Percentiles rank a stretch among this genome's conserved stretches.
phyloP scores from a whole-genome alignment of 1,140 invertebrate species.

The Oscheius sp. region DNA sequence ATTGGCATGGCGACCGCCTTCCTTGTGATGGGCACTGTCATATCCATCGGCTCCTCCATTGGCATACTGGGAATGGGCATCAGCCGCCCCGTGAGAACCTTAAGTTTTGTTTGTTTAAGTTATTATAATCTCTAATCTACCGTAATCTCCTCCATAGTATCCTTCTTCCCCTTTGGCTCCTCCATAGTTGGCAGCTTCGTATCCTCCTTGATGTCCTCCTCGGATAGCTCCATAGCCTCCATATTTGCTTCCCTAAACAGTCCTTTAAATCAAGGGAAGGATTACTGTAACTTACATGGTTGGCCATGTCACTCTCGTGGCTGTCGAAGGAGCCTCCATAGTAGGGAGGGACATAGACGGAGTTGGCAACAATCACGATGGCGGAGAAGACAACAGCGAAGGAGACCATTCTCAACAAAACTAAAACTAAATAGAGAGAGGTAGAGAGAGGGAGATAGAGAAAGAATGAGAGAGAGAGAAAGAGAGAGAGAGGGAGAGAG shows the following conservation, averaged over 20 bases:
- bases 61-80: constrained; percentile 7
- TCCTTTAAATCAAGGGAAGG: background rate
- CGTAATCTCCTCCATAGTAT: constrained; percentile 26
- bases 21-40: constrained; percentile 2
- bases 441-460: no score
- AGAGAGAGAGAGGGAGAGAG: no score
- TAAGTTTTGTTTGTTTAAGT: background rate
- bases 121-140: background rate
- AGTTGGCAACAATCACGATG: background rate
- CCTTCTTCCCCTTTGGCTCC: constrained; percentile 7
- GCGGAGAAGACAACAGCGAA: background rate
- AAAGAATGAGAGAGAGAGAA: no score
- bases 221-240: background rate
- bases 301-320: background rate
- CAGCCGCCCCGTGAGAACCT: background rate
- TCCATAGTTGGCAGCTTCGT: background rate
- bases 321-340: constrained; percentile 10
- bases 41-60: constrained; percentile 4
- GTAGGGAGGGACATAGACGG: constrained; percentile 5
- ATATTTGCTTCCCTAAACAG: constrained; percentile 11
- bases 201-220: background rate
- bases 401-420: constrained; percentile 24
- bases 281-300: constrained; percentile 9
- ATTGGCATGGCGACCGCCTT: background rate
- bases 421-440: no score